Evolutionary conservation across 2,888 invertebrate genomes (phyloP).

Genomic region (Chironomus tentans): DNA sequence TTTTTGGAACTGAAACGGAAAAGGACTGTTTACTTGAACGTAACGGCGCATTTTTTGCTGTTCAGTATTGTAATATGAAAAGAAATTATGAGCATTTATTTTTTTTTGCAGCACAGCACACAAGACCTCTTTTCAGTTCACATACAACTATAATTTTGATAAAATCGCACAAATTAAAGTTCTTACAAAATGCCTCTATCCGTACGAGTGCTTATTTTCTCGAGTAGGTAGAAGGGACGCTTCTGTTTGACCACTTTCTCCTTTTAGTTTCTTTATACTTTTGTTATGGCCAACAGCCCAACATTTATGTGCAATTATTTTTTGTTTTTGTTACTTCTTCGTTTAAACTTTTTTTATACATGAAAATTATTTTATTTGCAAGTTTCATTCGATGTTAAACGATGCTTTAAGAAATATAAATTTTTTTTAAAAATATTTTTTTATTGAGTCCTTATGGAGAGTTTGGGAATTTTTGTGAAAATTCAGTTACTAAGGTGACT

Average conservation of each 20-base stretch:
- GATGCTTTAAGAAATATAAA: too few species aligned
- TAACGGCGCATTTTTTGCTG: not conserved
- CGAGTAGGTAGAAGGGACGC: too few species aligned
- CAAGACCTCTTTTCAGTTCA: too few species aligned
- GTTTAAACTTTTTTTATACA: not conserved
- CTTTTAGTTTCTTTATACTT: too few species aligned
- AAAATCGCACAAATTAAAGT: not conserved
- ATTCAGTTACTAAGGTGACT: too few species aligned
- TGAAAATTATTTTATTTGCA: not conserved
- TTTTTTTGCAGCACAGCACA: too few species aligned
- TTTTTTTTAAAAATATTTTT: too few species aligned
- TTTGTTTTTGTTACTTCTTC: not conserved
- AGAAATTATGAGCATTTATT: not conserved
- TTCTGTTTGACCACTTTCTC: too few species aligned
- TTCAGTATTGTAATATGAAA: not conserved
- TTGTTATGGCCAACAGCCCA: not conserved
- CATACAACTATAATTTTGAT: not conserved
- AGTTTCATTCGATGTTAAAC: not conserved
- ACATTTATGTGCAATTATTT: not conserved
- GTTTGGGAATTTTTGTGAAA: too few species aligned
- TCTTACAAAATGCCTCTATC: not conserved
- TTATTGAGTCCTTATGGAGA: too few species aligned
- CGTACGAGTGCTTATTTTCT: not conserved
- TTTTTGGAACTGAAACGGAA: not conserved
- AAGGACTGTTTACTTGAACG: not conserved